Conservation (phyloP, 2,888 invertebrate genomes). For the Lissonota sp. region DNA sequence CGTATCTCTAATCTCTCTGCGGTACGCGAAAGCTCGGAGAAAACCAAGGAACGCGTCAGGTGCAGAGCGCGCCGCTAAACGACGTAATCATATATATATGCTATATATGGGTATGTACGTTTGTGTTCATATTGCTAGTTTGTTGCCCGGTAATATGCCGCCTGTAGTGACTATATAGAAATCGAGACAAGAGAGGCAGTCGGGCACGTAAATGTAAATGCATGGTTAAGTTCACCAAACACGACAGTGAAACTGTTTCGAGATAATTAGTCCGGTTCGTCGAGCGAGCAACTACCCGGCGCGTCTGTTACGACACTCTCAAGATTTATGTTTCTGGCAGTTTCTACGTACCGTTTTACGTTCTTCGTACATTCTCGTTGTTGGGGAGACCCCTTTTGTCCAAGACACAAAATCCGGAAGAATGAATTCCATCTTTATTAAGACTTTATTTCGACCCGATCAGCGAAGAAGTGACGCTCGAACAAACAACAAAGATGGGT, state of each 20-base stretch:
- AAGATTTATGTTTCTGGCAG: too few relatives aligned
- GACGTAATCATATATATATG: not conserved
- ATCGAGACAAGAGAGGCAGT: slow-evolving; percentile 29
- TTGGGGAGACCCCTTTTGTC: too few relatives aligned
- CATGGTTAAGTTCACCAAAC: slow-evolving; percentile 56
- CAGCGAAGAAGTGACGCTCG: too few relatives aligned
- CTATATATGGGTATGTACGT: not conserved
- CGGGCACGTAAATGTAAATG: slow-evolving; percentile 58
- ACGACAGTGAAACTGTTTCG: slow-evolving; percentile 51
- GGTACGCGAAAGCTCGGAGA: slow-evolving; percentile 20
- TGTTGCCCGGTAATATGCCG: not conserved
- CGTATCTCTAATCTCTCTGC: slow-evolving; percentile 50
- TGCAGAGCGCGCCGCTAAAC: too few relatives aligned
- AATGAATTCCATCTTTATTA: too few relatives aligned
- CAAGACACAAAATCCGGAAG: too few relatives aligned
- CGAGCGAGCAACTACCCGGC: slow-evolving; percentile 12
- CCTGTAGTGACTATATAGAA: slow-evolving; percentile 18
- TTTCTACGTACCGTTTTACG: too few relatives aligned
- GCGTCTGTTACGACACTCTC: too few relatives aligned
- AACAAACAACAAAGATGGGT: too few relatives aligned
- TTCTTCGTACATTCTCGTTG: too few relatives aligned
- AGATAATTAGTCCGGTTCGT: slow-evolving; percentile 59
- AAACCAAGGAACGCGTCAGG: slow-evolving; percentile 19
- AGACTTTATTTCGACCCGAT: too few relatives aligned
- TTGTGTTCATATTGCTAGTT: not conserved